Evolutionary conservation across 2,888 invertebrate genomes (phyloP).

Genomic region (Tenodera sinensis): DNA sequence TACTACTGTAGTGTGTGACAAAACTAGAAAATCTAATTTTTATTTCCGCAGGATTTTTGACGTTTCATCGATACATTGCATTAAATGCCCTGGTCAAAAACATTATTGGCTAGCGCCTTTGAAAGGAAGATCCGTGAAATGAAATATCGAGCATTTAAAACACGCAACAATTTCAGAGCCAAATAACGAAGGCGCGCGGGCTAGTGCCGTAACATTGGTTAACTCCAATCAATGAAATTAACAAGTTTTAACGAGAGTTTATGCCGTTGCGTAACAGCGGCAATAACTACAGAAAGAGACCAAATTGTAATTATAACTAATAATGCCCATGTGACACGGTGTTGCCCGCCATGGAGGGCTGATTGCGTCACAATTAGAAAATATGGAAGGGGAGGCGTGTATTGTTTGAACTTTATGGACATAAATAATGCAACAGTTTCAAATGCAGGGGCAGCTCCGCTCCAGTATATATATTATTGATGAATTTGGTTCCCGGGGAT

Average conservation of each 20-base stretch:
- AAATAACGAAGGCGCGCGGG: too few relatives aligned
- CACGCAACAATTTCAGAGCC: too few relatives aligned
- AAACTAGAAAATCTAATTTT: too few relatives aligned
- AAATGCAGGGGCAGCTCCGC: not conserved
- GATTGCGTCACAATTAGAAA: not conserved
- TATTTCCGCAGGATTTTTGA: too few relatives aligned
- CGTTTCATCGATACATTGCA: too few relatives aligned
- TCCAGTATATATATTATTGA: not conserved
- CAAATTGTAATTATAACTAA: not conserved
- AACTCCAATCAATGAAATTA: not conserved
- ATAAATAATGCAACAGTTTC: not conserved
- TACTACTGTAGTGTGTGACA: too few relatives aligned
- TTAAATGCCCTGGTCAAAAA: too few relatives aligned
- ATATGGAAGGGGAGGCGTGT: not conserved
- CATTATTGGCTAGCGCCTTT: too few relatives aligned
- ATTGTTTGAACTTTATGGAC: not conserved
- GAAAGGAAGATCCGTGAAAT: too few relatives aligned
- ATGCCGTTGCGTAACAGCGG: not conserved
- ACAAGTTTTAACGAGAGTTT: not conserved
- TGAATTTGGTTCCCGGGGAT: not conserved
- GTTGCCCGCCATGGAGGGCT: not conserved
- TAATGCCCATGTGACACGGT: not conserved
- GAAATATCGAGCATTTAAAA: too few relatives aligned
- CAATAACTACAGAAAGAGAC: not conserved
- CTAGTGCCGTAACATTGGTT: not conserved